Conservation (phyloP, 1,140 invertebrate species). For the Euura lappo region DNA sequence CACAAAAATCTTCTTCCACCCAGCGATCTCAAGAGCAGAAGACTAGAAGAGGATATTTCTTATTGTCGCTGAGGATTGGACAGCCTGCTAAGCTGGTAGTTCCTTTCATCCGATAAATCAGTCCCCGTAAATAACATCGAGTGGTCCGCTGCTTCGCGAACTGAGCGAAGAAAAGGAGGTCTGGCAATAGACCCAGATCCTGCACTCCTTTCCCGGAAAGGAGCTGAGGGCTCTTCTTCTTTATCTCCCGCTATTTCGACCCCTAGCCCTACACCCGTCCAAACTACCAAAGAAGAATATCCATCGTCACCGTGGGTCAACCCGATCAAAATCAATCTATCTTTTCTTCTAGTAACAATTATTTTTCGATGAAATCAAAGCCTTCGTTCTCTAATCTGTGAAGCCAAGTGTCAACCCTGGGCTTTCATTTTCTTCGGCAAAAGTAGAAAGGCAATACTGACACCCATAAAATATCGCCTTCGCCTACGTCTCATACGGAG, state of each 20-base stretch:
- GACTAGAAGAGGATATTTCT: slow-evolving; percentile 16
- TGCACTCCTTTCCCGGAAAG: slow-evolving; percentile 26
- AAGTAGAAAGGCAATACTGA: too few species aligned
- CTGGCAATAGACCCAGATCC: neutral
- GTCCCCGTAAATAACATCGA: slow-evolving; percentile 58
- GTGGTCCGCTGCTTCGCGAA: slow-evolving; percentile 40
- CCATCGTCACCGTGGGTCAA: neutral
- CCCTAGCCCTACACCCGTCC: slow-evolving; percentile 13
- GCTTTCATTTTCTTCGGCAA: too few species aligned
- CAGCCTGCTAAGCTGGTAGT: slow-evolving; percentile 47
- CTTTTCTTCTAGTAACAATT: neutral
- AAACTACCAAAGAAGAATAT: neutral
- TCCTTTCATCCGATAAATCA: slow-evolving; percentile 59
- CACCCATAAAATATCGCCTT: too few species aligned
- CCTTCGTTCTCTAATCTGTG: too few species aligned
- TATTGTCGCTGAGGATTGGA: slow-evolving; percentile 46
- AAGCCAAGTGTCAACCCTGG: too few species aligned
- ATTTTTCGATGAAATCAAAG: neutral
- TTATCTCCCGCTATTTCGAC: slow-evolving; percentile 42
- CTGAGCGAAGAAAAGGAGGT: neutral
- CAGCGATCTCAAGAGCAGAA: slow-evolving; percentile 7
- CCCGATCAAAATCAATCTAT: neutral
- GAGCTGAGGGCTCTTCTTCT: slow-evolving; percentile 44
- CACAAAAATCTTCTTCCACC: slow-evolving; percentile 23
- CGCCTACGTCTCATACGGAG: too few species aligned